Evolutionary conservation across 2,888 invertebrate genomes (phyloP).

Genomic region (Dolomedes plantarius): DNA sequence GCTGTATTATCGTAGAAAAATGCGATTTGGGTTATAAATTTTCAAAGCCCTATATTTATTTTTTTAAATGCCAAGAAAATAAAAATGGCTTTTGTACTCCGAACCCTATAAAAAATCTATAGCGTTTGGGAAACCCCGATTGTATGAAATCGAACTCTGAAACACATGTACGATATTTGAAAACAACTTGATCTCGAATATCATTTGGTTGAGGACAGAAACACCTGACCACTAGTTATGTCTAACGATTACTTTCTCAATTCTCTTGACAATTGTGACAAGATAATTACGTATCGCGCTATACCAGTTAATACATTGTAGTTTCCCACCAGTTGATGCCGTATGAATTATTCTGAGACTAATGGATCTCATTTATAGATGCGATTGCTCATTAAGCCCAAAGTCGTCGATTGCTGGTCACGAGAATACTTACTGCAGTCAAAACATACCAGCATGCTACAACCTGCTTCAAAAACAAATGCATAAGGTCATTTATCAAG

Average conservation of each 20-base stretch:
- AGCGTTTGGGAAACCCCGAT: too few species aligned
- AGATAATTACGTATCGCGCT: neutral
- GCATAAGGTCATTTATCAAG: neutral
- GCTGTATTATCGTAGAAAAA: too few species aligned
- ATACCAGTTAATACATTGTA: neutral
- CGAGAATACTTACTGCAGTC: neutral
- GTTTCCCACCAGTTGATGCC: neutral
- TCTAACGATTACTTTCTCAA: neutral
- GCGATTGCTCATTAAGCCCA: neutral
- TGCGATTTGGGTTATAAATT: too few species aligned
- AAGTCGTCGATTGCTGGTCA: neutral
- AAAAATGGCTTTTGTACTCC: too few species aligned
- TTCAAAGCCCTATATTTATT: too few species aligned
- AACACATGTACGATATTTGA: too few species aligned
- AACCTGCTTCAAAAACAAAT: constrained; percentile 19
- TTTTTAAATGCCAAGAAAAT: too few species aligned
- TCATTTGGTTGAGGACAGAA: neutral
- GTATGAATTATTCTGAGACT: neutral
- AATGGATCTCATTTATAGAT: neutral
- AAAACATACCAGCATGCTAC: constrained; percentile 10
- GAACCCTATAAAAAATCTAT: too few species aligned
- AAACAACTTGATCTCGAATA: neutral
- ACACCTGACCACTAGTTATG: neutral
- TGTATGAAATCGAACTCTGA: too few species aligned
- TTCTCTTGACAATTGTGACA: neutral